Base-by-base conservation (phyloP, 2,797 vertebrate genomes). In the Eulemur mongoz region DNA sequence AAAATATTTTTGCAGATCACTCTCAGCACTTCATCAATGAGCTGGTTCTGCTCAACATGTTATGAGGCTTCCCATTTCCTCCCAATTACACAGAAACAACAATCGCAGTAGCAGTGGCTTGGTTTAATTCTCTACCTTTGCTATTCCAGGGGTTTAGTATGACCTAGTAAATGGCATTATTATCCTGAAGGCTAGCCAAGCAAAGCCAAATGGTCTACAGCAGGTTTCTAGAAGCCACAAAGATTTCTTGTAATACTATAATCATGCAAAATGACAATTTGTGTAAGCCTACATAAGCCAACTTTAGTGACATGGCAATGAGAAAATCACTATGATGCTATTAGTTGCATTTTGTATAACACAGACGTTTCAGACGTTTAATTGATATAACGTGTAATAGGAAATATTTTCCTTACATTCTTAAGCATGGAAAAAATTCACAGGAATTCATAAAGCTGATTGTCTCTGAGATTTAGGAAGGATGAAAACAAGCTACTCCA, bases 311-410 rank as follows among this genome's bases (percentile, higher is more conserved):
- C 25, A 45, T 10, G 20, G 92, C 94, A 98, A 92, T 94, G 92
- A 94, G 85, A 73, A 97, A 97, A 94, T 81, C 9, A 65, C 69
- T 61, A 50, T 84, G 91, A 95, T 69, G 82, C 84, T 92, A 93
- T 82, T 92, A 96, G 93, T 83, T 94, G 83, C 54, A 65, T 97
- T 94, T 84, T 17, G 2, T 40, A 67, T 1, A 93, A 97, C 92
- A 93, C 69, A 96, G 61, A 86, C 40, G 93, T 76, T 94, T n/a
- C n/a, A n/a, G n/a, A n/a, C n/a, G n/a, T 89, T 97, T 91, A 59
- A 91, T 0, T 97, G 95, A 83, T 79, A 13, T 0, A 12, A 25
- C 18, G 1, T 86, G 73, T 20, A 78, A 72, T 30, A 88, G n/a
- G 35, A 76, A 88, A 43, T 82, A 73, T 35, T 93, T 89, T 70